Percentiles rank a stretch among this genome's conserved stretches.
Evolutionary conservation across 2,888 invertebrate species (phyloP).

Genomic region (Tachina grossa): DNA sequence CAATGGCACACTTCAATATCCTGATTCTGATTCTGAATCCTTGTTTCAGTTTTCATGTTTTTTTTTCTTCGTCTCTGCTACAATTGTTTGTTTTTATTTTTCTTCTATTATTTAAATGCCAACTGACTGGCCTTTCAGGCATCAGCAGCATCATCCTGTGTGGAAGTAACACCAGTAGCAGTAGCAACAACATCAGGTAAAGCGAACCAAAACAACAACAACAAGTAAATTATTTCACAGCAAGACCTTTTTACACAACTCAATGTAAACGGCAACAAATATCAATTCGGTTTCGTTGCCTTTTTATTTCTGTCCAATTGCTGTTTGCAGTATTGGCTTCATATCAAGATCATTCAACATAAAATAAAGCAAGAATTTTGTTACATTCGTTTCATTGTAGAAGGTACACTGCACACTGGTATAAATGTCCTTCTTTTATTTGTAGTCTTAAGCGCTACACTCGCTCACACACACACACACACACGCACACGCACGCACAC

Average conservation of each 20-base stretch:
- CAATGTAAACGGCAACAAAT: constrained; percentile 13
- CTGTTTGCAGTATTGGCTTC: constrained; percentile 42
- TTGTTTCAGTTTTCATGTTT: constrained; percentile 23
- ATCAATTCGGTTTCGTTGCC: constrained; percentile 23
- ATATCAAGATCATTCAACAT: constrained; percentile 52
- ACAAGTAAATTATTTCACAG: constrained; percentile 6
- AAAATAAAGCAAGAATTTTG: constrained; percentile 31
- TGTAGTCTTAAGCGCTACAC: neutral
- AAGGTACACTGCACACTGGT: neutral
- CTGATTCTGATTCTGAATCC: constrained; percentile 47
- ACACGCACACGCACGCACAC: neutral
- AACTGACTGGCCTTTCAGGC: constrained; percentile 42
- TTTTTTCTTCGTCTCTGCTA: neutral
- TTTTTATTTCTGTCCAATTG: neutral
- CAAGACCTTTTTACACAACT: constrained; percentile 24
- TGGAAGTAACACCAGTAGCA: neutral
- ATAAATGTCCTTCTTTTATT: neutral
- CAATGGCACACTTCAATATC: constrained; percentile 67
- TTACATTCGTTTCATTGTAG: constrained; percentile 29
- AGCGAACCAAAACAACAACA: neutral
- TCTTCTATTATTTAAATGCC: constrained; percentile 29
- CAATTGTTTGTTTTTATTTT: constrained; percentile 8
- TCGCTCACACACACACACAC: neutral
- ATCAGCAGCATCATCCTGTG: constrained; percentile 21
- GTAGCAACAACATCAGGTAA: neutral